Percentiles rank a stretch among this genome's conserved stretches.
phyloP scores from a whole-genome alignment of 2,888 invertebrate species.

The Escarpia spicata region DNA sequence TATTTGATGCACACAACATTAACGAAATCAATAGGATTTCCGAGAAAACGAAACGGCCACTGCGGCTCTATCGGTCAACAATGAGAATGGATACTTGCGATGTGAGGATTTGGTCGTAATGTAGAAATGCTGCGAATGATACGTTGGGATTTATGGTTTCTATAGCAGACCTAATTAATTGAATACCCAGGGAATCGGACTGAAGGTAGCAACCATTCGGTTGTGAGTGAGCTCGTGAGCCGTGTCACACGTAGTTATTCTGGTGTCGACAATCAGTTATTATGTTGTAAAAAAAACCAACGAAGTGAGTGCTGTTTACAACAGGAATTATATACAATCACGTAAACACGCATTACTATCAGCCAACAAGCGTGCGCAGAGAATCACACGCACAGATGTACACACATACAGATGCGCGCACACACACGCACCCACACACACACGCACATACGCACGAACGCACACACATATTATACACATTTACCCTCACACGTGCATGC shows the following conservation, averaged over 20 bases:
- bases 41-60: neutral
- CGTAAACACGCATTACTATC: too few relatives aligned
- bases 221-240: neutral
- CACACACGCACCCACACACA: too few relatives aligned
- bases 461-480: too few relatives aligned
- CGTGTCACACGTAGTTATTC: neutral
- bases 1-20: neutral
- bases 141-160: neutral
- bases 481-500: too few relatives aligned
- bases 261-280: too few relatives aligned
- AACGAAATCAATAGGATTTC: neutral
- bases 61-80: neutral
- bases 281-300: too few relatives aligned
- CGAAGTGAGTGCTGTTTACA: too few relatives aligned
- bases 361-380: too few relatives aligned
- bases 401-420: too few relatives aligned
- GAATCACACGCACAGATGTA: too few relatives aligned
- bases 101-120: neutral
- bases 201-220: neutral
- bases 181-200: neutral
- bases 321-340: too few relatives aligned
- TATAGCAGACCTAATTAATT: neutral
- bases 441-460: too few relatives aligned
- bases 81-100: neutral
- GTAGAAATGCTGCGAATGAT: neutral